A percentile compares a stretch with the other conserved stretches of the same genome.
phyloP scores from a whole-genome alignment of 2,888 invertebrate genomes.

The Diaperis boleti region DNA sequence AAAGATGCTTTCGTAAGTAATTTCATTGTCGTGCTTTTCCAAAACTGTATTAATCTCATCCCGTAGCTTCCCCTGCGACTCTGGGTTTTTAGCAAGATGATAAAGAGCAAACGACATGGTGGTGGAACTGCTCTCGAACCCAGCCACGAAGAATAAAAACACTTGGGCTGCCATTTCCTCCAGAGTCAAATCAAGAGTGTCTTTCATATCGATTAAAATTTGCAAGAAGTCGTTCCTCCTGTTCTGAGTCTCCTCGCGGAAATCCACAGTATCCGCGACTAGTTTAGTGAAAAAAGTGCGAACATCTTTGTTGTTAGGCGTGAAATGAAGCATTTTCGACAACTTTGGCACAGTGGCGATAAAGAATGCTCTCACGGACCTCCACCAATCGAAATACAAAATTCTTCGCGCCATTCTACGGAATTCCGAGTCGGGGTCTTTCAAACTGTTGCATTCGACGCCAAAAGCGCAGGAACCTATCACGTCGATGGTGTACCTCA shows the following conservation, averaged over 20 bases:
- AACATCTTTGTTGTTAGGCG: conserved; percentile 12
- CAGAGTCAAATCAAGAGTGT: conserved; percentile 28
- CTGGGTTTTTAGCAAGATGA: conserved; percentile 40
- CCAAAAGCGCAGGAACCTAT: conserved; percentile 72
- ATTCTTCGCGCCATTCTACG: conserved; percentile 57
- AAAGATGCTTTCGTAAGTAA: conserved; percentile 40
- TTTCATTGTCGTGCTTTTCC: conserved; percentile 25
- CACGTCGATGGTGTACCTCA: conserved; percentile 71
- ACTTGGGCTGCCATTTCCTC: conserved; percentile 47
- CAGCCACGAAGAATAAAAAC: conserved; percentile 48
- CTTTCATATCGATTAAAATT: conserved; percentile 41
- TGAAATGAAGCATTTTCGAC: conserved; percentile 31
- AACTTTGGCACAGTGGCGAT: conserved; percentile 44
- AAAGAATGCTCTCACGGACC: conserved; percentile 34
- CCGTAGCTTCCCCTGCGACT: conserved; percentile 39
- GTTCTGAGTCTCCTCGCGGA: conserved; percentile 56
- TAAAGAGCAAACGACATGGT: conserved; percentile 44
- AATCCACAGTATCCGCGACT: conserved; percentile 1
- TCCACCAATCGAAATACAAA: conserved; percentile 49
- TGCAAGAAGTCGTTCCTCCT: conserved; percentile 46
- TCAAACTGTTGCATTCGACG: conserved; percentile 70
- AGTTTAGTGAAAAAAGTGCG: neutral
- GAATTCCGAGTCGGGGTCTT: conserved; percentile 62
- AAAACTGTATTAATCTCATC: conserved; percentile 36
- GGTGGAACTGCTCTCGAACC: conserved; percentile 44